These are phyloP conservation scores for Synanthedon vespiformis DNA, from an alignment of 2,888 invertebrate species.

Conservation along the genomic window DNA sequence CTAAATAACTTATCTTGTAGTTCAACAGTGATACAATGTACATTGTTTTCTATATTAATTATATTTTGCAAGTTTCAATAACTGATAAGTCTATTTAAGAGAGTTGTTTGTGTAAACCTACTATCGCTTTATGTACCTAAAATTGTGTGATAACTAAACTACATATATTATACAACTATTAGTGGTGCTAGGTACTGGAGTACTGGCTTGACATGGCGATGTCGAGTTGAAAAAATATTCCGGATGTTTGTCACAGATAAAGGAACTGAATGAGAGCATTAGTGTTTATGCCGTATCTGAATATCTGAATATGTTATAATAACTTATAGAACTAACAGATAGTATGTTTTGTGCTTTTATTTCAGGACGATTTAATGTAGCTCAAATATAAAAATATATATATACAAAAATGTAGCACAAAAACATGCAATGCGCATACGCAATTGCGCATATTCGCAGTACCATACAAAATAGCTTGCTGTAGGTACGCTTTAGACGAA, in stretches of 20 bases:
- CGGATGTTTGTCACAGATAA: constrained; percentile 61
- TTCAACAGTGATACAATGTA: constrained; percentile 30
- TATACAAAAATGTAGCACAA: no score
- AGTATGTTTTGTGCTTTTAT: no score
- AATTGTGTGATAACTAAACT: constrained; percentile 30
- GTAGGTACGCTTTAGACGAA: no score
- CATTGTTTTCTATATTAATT: constrained; percentile 39
- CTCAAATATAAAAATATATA: no score
- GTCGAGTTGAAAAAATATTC: constrained; percentile 42
- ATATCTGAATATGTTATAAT: no score
- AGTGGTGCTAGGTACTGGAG: constrained; percentile 10
- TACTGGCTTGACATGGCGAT: constrained; percentile 15
- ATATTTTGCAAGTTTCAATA: background rate
- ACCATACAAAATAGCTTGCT: no score
- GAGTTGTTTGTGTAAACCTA: constrained; percentile 42
- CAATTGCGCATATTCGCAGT: no score
- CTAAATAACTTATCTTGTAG: constrained; percentile 21
- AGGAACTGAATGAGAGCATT: constrained; percentile 39
- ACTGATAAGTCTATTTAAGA: constrained; percentile 23
- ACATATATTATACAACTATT: no score
- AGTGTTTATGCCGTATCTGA: background rate
- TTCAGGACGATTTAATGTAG: no score
- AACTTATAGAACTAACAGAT: no score
- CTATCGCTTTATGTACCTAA: constrained; percentile 33
- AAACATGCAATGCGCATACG: no score